These are phyloP conservation scores for Polylopha cassiicola DNA, from an alignment of 2,888 invertebrate species.

Conservation along the genomic window DNA sequence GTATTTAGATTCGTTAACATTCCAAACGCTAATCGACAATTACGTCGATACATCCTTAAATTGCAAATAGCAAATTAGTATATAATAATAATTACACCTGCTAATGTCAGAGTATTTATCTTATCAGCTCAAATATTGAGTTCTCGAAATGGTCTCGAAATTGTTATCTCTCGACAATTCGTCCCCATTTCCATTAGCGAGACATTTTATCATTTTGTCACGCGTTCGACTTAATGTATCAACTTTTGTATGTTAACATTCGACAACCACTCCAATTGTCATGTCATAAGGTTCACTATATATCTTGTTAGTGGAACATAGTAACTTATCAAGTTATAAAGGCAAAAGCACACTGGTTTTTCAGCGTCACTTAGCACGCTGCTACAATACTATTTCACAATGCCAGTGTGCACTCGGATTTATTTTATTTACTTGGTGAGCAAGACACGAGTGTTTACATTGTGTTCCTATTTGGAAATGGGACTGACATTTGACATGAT, in stretches of 20 bases:
- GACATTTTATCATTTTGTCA: constrained; percentile 57
- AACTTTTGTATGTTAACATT: constrained; percentile 11
- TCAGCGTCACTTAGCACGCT: constrained; percentile 39
- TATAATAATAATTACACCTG: constrained; percentile 19
- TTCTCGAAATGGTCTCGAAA: constrained; percentile 47
- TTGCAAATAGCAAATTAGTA: no score
- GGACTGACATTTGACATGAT: no score
- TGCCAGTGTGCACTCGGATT: constrained; percentile 34
- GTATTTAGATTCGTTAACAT: constrained; percentile 10
- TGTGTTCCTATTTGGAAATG: no score
- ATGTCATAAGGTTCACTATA: no score
- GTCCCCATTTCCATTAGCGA: constrained; percentile 50
- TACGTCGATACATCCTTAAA: no score
- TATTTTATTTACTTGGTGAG: constrained; percentile 37
- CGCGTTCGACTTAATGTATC: constrained; percentile 38
- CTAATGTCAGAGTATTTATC: constrained; percentile 23
- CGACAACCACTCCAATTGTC: constrained; percentile 8
- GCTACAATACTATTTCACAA: constrained; percentile 26
- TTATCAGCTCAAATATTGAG: constrained; percentile 46
- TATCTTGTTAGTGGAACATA: no score
- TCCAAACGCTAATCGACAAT: constrained; percentile 7
- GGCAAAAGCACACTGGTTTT: constrained; percentile 33
- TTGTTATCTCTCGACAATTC: constrained; percentile 42
- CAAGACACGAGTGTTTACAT: no score
- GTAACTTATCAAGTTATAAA: no score